Evolutionary conservation across 2,797 vertebrate genomes (phyloP), one percentile per base, ranked within the genome.

Genomic region (Sebastiscus albofasciatus): DNA sequence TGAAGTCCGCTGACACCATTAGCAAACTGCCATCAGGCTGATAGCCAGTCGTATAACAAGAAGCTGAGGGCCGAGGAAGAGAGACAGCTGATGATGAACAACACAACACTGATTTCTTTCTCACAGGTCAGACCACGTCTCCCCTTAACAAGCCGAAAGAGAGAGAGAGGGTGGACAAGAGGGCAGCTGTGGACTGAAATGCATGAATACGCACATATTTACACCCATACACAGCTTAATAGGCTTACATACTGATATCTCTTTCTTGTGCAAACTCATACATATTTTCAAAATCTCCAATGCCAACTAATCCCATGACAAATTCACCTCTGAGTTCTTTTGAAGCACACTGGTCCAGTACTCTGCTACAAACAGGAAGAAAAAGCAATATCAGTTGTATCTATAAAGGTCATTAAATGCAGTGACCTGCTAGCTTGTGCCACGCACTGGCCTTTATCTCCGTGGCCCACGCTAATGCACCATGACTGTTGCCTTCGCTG

Each of bases 1-100:
- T 94, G 91, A 93, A 93, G 91, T 92, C 93, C 84, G 26, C 91
- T 90, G 93, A 94, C 93, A 93, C 92, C 91, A 94, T 95, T 95
- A 95, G 88, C 86, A 75, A 81, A 88, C 87, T 90, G 93, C 87
- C 91, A 90, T 90, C 86, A 72, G 90, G 83, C 85, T 88, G 88
- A 93, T 90, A 90, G 90, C 81, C 52, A 80, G 86, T 87, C 56
- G 76, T 90, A 81, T 91, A 93, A 94, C 86, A 79, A 90, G 91
- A 61, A 68, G 67, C 83, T 80, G 79, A 87, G 33, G 68, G 69
- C 62, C 2, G 24, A 75, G 46, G 67, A 76, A 70, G 71, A 72
- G 72, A 55, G 83, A 81, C 71, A 69, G 80, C 72, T n/a, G 75
- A 83, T 79, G 81, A 86, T 80, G 75, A 92, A 88, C 73, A 86